Percentiles rank a stretch among this genome's conserved stretches.
Conservation (phyloP, 2,797 vertebrate genomes). For the Rhabdophis nuchalis region DNA sequence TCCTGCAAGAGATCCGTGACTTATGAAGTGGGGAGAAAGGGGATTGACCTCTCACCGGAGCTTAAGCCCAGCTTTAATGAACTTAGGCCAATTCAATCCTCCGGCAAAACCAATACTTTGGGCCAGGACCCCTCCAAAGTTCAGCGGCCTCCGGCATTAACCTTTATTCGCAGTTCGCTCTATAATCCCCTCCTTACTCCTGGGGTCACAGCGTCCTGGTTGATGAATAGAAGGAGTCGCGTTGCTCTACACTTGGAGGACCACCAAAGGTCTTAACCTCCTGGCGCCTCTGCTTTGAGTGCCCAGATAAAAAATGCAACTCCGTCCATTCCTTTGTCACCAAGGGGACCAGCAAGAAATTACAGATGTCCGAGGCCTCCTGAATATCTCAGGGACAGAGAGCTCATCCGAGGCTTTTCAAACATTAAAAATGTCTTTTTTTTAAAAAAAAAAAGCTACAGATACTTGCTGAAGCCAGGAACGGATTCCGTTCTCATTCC, state of each 20-base stretch:
- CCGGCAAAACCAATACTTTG: slow-evolving; percentile 57
- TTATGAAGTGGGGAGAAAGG: slow-evolving; percentile 29
- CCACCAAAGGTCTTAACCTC: slow-evolving; percentile 27
- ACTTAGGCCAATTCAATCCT: slow-evolving; percentile 65
- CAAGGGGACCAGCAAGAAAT: slow-evolving; percentile 15
- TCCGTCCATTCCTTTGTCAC: slow-evolving; percentile 33
- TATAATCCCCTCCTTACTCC: slow-evolving; percentile 41
- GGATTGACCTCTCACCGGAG: slow-evolving; percentile 55
- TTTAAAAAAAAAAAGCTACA: too few relatives aligned
- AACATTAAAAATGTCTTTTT: too few relatives aligned
- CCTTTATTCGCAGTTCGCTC: slow-evolving; percentile 60
- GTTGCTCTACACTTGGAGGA: slow-evolving; percentile 44
- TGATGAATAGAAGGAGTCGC: slow-evolving; percentile 22
- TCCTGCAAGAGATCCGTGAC: slow-evolving; percentile 60
- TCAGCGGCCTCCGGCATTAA: slow-evolving; percentile 62
- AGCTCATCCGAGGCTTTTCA: background rate
- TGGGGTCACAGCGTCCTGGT: slow-evolving; percentile 47
- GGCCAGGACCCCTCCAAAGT: slow-evolving; percentile 52
- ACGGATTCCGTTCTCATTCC: slow-evolving; percentile 8
- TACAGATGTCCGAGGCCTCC: background rate
- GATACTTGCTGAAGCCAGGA: background rate
- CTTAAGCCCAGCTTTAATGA: slow-evolving; percentile 66
- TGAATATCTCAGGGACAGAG: slow-evolving; percentile 10
- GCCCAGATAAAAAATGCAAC: slow-evolving; percentile 6
- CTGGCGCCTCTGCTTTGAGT: slow-evolving; percentile 32